Evolutionary conservation across 2,797 vertebrate genomes (phyloP).

Genomic region (Microhierax caerulescens): DNA sequence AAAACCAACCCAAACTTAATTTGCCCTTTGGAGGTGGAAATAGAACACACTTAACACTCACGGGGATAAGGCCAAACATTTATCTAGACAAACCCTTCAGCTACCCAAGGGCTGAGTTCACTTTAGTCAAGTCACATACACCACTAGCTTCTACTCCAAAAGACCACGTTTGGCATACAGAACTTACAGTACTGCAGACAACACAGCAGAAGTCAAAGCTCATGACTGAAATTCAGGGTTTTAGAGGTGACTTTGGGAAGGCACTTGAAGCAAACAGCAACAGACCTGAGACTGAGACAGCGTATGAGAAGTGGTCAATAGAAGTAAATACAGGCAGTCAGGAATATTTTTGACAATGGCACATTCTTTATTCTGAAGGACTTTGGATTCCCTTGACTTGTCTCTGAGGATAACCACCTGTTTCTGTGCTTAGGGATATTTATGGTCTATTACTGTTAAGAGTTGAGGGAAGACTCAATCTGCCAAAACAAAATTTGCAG

Average conservation of each 20-base stretch:
- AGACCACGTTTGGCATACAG: fast-evolving
- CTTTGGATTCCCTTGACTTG: background rate
- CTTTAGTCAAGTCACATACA: background rate
- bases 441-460: background rate
- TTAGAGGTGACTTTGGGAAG: background rate
- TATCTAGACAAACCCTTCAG: background rate
- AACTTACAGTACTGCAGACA: background rate
- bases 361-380: background rate
- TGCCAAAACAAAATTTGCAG: background rate
- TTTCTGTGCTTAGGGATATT: background rate
- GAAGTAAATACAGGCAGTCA: background rate
- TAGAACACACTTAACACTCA: background rate
- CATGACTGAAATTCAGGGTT: background rate
- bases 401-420: background rate
- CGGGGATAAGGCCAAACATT: background rate
- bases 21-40: background rate
- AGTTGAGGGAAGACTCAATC: background rate
- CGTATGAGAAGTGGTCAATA: background rate
- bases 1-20: background rate
- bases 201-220: background rate
- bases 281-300: fast-evolving
- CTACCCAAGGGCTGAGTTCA: background rate
- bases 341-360: background rate
- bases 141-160: background rate
- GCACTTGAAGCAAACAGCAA: background rate